Evolutionary conservation across 2,888 invertebrate species (phyloP), one percentile per base, ranked within the genome.

Genomic region (Clistopyga incitator): DNA sequence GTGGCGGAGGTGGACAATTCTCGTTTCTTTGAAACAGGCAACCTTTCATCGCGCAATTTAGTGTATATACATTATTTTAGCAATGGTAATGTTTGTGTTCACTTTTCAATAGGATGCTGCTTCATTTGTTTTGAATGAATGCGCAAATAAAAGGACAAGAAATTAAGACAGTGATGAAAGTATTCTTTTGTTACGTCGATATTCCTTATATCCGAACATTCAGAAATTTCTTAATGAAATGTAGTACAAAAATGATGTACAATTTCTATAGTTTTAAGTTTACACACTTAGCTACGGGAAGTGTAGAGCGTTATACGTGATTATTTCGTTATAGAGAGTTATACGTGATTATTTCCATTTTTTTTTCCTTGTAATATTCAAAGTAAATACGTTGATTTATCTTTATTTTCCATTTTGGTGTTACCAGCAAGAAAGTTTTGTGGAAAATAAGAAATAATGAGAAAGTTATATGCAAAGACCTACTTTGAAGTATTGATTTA

Each of bases 21-120:
- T 64, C 38, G 18, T 64, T 18, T 42, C 29, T 64, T 38, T 38
- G 20, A 64, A 64, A 34, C 6, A 42, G 38, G 38, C 64, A 38
- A 10, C 20, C 38, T 42, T 38, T 56, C 13, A 56, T 56, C 56
- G 56, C 25, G 56, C 25, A 56, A 25, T 56, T 11, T 25, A 56
- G 3, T 13, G 13, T 13, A 56, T 13, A 56, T 15, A n/a, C 25
- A 15, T 56, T 56, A 56, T 25, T 56, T 56, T 56, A 56, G 10
- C 25, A 56, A 56, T 15, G 25, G 13, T 4, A 25, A 11, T 56
- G 54, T 15, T 20, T 54, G 56, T 25, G 25, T 56, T 23, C 13
- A 56, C 25, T 56, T 56, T 56, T 25, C 15, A 56, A 11, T 56
- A 13, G 25, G 25, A 1, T 56, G 23, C 25, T 56, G 25, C 25